Evolutionary conservation across 2,888 invertebrate species (phyloP), one percentile per base, ranked within the genome.

Genomic region (Macroteleia sp.): DNA sequence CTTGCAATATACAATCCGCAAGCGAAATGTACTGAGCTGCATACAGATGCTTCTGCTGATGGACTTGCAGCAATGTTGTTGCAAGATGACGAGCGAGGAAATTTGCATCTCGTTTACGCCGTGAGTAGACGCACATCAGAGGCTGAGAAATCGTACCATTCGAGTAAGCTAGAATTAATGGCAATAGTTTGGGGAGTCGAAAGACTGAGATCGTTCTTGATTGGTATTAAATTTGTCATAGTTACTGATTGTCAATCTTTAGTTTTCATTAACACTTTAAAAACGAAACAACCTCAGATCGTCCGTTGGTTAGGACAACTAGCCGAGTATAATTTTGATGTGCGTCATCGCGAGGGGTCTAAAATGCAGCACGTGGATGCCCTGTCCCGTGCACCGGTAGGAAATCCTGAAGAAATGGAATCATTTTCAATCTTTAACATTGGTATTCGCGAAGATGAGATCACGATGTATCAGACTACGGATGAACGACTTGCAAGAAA

Each of bases 61-160:
- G 81, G 83, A 0, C 12, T 82, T 1, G 79, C 57, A 1, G 80
- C 74, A 0, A 79, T 81, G 44, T 28, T 83, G 3, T 39, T 82
- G 0, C 81, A 83, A 50, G 25, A 22, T 0, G 54, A 70, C 9
- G 28, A 34, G 0, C 39, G 39, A 1, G 61, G 41, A 2, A 59
- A 42, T 1, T 48, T 79, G 25, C 39, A 54, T 3, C 66, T 67
- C 0, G 36, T 74, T 8, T 73, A 70, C 28, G 73, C 76, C 0
- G 19, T 79, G 0, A 80, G 74, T 41, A 14, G 64, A 19, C 16
- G 57, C 20, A 77, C 70, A 0, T 54, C 59, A 0, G 77, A 77
- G 10, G 22, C 30, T 0, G 82, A 84, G 20, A 6, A 25, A 9
- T 34, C 19, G 0, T 85, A 86, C 39, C 80, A 83, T 48, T 82